phyloP scores from a whole-genome alignment of 2,888 invertebrate species.

The Adineta ricciae region DNA sequence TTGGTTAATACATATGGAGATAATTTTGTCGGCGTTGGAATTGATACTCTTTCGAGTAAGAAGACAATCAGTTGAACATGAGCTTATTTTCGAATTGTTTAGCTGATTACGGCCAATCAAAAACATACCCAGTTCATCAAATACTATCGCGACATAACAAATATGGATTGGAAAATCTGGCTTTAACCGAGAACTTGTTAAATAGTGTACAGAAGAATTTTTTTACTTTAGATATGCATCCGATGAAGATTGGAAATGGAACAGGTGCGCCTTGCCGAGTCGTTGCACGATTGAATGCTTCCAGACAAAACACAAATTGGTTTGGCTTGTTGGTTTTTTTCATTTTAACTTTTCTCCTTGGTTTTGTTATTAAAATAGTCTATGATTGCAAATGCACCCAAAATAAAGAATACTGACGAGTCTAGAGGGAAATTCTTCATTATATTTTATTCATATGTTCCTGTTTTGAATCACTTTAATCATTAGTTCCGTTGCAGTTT shows the following conservation, averaged over 20 bases:
- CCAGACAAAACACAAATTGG: background rate
- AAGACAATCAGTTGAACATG: background rate
- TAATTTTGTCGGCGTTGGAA: background rate
- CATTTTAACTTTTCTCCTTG: background rate
- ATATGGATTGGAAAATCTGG: slow-evolving; percentile 1
- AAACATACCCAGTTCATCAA: background rate
- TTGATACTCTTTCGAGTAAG: slow-evolving; percentile 17
- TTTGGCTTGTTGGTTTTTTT: background rate
- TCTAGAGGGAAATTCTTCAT: no score
- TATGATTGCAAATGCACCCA: background rate
- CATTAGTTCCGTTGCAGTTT: no score
- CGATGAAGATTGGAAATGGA: background rate
- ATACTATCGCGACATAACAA: background rate
- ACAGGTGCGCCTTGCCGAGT: slow-evolving; percentile 1
- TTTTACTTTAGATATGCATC: slow-evolving; percentile 4
- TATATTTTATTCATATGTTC: no score
- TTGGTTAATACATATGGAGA: background rate
- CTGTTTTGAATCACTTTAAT: no score
- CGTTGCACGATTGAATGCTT: background rate
- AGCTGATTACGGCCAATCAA: background rate
- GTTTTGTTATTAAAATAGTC: background rate
- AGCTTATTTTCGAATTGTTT: background rate
- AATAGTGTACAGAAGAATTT: background rate
- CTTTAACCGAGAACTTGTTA: background rate
- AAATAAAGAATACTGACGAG: background rate